Percentiles rank a stretch among this genome's conserved stretches.
These are phyloP conservation scores for Cacoxenus indagator DNA, from an alignment of 2,888 invertebrate genomes.

Conservation along the genomic window DNA sequence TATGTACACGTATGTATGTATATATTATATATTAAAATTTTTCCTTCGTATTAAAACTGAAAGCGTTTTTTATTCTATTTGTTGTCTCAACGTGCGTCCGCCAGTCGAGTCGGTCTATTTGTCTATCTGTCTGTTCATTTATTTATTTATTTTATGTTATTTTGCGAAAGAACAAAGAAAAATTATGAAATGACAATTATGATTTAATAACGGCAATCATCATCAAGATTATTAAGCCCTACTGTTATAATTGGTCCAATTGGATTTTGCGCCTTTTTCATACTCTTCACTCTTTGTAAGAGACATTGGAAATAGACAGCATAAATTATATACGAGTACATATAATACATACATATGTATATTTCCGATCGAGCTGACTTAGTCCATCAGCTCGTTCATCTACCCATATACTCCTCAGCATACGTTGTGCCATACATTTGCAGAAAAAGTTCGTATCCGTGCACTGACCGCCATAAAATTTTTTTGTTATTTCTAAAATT, in stretches of 20 bases:
- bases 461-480: no score
- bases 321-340: no score
- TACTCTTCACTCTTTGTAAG: no score
- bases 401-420: no score
- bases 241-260: background rate
- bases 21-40: background rate
- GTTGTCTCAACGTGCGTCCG: background rate
- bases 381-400: no score
- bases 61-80: background rate
- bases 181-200: slow-evolving; percentile 31
- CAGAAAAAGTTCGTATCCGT: no score
- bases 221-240: background rate
- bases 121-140: background rate
- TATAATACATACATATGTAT: no score
- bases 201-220: slow-evolving; percentile 51
- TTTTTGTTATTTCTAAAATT: no score
- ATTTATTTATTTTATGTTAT: slow-evolving; percentile 8
- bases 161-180: slow-evolving; percentile 22
- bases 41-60: background rate
- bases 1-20: background rate
- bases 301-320: no score
- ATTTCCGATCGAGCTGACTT: no score
- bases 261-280: background rate
- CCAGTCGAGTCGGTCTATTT: background rate
- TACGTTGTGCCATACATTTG: no score